Conservation (phyloP, 2,797 vertebrate species). For the Sebastes diploproa region DNA sequence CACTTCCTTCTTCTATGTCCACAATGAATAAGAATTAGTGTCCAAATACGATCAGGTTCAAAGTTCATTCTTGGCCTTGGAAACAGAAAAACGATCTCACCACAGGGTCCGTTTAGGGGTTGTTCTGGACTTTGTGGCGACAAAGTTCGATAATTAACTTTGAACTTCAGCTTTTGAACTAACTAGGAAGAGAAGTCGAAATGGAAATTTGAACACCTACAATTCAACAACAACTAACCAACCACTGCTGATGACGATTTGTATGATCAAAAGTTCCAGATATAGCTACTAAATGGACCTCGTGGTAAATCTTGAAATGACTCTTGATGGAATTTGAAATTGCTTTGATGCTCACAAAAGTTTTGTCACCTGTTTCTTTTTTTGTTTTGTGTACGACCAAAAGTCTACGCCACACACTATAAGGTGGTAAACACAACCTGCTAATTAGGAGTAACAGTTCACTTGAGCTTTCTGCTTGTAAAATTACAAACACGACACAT, state of each 20-base stretch:
- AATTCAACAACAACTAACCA: too few species aligned
- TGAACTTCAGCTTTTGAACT: neutral
- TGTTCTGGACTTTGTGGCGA: neutral
- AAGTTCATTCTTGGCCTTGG: too few species aligned
- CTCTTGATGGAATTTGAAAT: neutral
- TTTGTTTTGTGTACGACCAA: neutral
- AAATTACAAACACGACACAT: neutral
- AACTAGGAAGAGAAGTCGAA: too few species aligned
- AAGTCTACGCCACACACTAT: neutral
- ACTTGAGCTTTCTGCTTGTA: neutral
- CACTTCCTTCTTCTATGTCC: fast-evolving
- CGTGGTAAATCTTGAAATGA: neutral
- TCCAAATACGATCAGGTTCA: neutral
- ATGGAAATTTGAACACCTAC: too few species aligned
- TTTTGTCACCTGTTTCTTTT: neutral
- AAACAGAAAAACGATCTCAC: neutral
- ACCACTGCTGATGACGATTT: too few species aligned
- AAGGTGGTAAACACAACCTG: neutral
- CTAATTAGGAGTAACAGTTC: neutral
- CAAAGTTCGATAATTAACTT: neutral
- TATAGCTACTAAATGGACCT: neutral
- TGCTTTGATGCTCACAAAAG: neutral
- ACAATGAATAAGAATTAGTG: neutral
- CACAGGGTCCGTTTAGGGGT: neutral
- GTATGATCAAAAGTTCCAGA: too few species aligned